phyloP scores from a whole-genome alignment of 1,140 invertebrate genomes.

The Galleria mellonella region DNA sequence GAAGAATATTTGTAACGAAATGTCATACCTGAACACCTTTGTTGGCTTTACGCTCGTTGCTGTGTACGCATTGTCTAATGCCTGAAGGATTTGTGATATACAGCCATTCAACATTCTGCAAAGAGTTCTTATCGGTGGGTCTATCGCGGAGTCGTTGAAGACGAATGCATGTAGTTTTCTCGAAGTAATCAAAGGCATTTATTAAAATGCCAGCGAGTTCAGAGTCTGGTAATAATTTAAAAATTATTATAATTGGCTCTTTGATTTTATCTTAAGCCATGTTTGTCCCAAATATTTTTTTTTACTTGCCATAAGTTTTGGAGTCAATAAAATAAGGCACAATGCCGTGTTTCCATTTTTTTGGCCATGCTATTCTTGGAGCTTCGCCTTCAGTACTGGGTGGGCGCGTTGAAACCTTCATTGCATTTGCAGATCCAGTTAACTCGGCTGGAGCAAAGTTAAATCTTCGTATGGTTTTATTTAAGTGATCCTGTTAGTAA shows the following conservation, averaged over 20 bases:
- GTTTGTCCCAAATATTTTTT: no score
- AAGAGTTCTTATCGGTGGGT: conserved; percentile 42
- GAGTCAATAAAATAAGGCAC: conserved; percentile 58
- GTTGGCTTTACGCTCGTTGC: conserved; percentile 43
- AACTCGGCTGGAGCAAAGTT: conserved; percentile 43
- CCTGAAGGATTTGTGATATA: conserved; percentile 58
- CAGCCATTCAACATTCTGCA: conserved; percentile 47
- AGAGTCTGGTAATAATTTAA: conserved; percentile 27
- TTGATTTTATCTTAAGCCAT: no score
- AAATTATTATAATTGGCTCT: no score
- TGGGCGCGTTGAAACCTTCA: neutral
- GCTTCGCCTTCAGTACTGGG: neutral
- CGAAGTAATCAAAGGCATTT: conserved; percentile 57
- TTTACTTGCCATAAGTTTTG: conserved; percentile 46
- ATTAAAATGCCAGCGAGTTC: conserved; percentile 39
- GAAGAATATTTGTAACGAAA: no score
- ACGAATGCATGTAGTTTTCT: conserved; percentile 56
- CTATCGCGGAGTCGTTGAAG: conserved; percentile 49
- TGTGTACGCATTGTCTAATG: conserved; percentile 57
- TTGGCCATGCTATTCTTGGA: conserved; percentile 28
- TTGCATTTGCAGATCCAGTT: conserved; percentile 9
- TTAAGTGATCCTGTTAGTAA: neutral
- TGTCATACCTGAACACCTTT: conserved; percentile 49
- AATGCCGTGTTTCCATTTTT: conserved; percentile 48
- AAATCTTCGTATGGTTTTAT: conserved; percentile 31